A percentile compares a stretch with the other conserved stretches of the same genome.
phyloP scores from a whole-genome alignment of 2,797 vertebrate genomes.

The Okamejei kenojei region DNA sequence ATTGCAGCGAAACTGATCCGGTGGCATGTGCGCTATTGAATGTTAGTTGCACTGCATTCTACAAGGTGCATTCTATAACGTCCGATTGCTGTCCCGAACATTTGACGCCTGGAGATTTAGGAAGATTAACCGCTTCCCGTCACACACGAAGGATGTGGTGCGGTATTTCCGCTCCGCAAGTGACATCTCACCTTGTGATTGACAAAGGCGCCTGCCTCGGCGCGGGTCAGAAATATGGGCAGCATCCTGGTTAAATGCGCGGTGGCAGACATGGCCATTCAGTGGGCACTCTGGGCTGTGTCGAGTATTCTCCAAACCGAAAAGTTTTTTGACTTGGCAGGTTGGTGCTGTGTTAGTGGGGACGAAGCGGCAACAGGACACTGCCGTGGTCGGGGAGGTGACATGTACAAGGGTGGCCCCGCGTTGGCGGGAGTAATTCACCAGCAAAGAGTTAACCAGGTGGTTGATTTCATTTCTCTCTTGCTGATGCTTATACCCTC shows the following conservation, averaged over 20 bases:
- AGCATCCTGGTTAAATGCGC: slow-evolving; percentile 55
- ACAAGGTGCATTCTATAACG: not conserved
- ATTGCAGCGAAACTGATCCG: not conserved
- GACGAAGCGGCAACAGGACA: too few relatives aligned
- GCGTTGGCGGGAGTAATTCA: not conserved
- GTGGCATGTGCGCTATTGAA: too few relatives aligned
- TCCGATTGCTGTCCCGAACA: not conserved
- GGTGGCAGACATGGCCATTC: slow-evolving; percentile 54
- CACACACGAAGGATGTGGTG: slow-evolving; percentile 50
- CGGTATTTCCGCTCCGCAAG: slow-evolving; percentile 49
- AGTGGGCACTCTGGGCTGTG: slow-evolving; percentile 63
- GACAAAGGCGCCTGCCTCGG: not conserved
- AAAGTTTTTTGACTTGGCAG: slow-evolving; percentile 69
- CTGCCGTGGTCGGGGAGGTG: too few relatives aligned
- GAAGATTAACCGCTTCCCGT: slow-evolving; percentile 2
- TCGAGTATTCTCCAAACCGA: slow-evolving; percentile 61
- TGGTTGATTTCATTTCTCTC: not conserved
- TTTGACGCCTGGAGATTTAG: not conserved
- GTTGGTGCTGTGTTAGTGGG: slow-evolving; percentile 48
- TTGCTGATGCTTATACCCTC: not conserved
- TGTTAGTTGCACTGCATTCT: not conserved
- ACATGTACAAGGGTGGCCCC: not conserved
- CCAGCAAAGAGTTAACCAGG: not conserved
- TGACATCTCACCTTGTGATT: not conserved
- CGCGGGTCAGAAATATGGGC: slow-evolving; percentile 51